Base-by-base conservation (phyloP, 2,797 vertebrate species). In the Pteropus rufus region DNA sequence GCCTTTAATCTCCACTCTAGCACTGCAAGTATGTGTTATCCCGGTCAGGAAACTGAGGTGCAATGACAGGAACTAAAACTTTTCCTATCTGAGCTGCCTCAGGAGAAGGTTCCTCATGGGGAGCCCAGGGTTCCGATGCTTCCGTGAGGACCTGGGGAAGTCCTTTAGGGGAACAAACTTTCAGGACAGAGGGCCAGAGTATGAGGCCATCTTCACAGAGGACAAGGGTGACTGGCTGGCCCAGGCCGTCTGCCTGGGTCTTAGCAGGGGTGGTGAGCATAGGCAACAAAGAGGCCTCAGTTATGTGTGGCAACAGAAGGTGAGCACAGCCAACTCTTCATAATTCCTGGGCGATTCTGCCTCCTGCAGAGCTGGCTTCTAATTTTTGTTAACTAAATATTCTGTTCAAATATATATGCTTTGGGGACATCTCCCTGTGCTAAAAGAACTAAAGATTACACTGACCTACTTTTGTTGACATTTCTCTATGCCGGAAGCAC, bases 91-190 rank as follows among this genome's bases (percentile, higher is more conserved):
- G 39, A 62, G 60, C 58, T 65, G 29, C 14, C 41, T n/a, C 11
- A 3, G 9, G 23, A 62, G 56, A 54, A 77, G 64, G 2, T 36
- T 76, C 46, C 77, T 85, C 3, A 0, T 5, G 58, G 31, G 39
- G 31, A 31, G 12, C 16, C 41, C 23, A 34, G 29, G 31, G 18
- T 41, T 54, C 79, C 26, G 18, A 2, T 11, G 34, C 44, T 69
- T 65, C 46, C 23, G 0, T 7, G 9, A 80, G n/a, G 62, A 29
- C 36, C 31, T 31, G 5, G 15, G 60, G 41, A 89, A 85, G 89
- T 49, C 56, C 49, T 5, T 0, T 6, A 62, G 10, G 44, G 34
- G n/a, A 23, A 29, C 4, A 12, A 1, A 1, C 34, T 49, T 6
- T n/a, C n/a, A 9, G 36, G 70, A 56, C 5, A 60, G 72, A 24